Evolutionary conservation across 2,797 vertebrate species (phyloP).

Genomic region (Gallinago nigripennis): DNA sequence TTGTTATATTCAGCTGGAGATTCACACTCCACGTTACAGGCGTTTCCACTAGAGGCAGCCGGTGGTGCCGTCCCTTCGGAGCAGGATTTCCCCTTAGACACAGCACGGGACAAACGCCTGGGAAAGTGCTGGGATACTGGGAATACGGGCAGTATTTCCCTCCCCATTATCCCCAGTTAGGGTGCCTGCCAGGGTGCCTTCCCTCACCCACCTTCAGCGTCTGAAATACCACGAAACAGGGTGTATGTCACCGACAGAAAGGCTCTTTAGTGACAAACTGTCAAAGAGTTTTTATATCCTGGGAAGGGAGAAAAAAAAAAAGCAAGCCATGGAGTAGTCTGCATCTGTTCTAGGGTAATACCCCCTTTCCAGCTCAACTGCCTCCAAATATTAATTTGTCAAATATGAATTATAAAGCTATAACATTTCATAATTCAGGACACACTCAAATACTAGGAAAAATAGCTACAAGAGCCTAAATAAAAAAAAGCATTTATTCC

Average conservation of each 20-base stretch:
- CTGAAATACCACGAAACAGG: background rate
- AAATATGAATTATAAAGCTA: constrained; percentile 61
- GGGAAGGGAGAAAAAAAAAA: background rate
- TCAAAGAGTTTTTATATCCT: constrained; percentile 11
- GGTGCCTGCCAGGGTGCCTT: background rate
- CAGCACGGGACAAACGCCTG: background rate
- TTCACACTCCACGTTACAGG: accelerated
- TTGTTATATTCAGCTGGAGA: background rate
- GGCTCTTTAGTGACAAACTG: constrained; percentile 7
- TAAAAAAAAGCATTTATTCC: constrained; percentile 56
- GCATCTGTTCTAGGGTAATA: background rate
- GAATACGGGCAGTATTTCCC: accelerated
- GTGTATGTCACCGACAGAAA: background rate
- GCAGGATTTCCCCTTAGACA: accelerated
- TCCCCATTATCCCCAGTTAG: background rate
- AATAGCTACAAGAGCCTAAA: constrained; percentile 56
- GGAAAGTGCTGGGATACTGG: accelerated
- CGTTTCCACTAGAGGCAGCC: background rate
- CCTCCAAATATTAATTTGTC: constrained; percentile 58
- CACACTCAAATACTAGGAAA: constrained; percentile 47
- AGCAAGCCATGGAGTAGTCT: background rate
- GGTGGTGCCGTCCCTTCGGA: accelerated
- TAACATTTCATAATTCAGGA: constrained; percentile 60
- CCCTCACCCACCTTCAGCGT: background rate
- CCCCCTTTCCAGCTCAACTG: background rate